phyloP scores from a whole-genome alignment of 2,113 vertebrate species.

The Alethe diademata region DNA sequence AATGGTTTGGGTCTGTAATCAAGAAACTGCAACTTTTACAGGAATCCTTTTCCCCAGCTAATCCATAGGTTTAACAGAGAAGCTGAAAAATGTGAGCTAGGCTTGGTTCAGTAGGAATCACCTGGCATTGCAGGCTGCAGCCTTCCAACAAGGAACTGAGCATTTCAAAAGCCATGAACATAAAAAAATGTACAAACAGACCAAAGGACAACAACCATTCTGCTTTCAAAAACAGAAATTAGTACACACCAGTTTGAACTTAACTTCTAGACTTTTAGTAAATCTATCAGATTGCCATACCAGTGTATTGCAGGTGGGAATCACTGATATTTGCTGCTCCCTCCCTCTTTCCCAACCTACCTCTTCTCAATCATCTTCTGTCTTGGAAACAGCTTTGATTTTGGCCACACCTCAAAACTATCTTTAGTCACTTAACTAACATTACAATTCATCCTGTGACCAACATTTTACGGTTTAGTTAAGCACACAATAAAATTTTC shows the following conservation, averaged over 20 bases:
- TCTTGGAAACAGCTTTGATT: not conserved
- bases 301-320: not conserved
- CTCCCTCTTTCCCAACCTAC: not conserved
- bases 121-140: not conserved
- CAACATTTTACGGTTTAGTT: not conserved
- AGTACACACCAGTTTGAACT: not conserved
- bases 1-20: not conserved
- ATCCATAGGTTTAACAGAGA: not conserved
- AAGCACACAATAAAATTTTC: not conserved
- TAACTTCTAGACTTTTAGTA: not conserved
- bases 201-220: not conserved
- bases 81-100: rapidly evolving
- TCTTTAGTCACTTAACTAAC: not conserved
- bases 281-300: not conserved
- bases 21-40: not conserved
- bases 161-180: not conserved
- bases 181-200: not conserved
- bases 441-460: not conserved
- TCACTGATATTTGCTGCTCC: not conserved
- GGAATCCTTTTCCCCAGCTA: not conserved
- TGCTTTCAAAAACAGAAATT: not conserved
- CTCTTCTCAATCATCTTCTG: not conserved
- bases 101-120: not conserved
- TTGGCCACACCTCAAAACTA: not conserved
- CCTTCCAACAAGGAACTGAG: not conserved